A percentile compares a stretch with the other conserved stretches of the same genome.
These are phyloP conservation scores for Streptopelia turtur DNA, from an alignment of 2,797 vertebrate genomes.

Conservation along the genomic window DNA sequence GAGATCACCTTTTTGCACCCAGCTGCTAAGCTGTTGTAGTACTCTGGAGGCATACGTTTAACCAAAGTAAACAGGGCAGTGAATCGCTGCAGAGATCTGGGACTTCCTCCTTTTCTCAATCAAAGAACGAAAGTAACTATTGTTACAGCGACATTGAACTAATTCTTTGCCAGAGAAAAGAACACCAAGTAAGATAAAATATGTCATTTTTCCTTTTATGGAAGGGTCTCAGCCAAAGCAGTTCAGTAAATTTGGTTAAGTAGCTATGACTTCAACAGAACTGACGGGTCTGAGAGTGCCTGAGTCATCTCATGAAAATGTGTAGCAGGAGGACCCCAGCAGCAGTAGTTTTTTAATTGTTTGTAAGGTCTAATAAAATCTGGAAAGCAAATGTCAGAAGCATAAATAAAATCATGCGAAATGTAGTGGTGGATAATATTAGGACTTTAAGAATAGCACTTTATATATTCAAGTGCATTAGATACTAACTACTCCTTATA, in stretches of 20 bases:
- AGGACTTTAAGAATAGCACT: neutral
- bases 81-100: neutral
- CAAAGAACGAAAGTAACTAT: conserved; percentile 7
- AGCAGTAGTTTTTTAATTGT: neutral
- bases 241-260: neutral
- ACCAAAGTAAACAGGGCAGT: conserved; percentile 22
- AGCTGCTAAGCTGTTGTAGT: conserved; percentile 38
- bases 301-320: neutral
- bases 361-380: neutral
- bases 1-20: conserved; percentile 54
- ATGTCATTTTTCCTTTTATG: neutral
- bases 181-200: neutral
- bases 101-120: conserved; percentile 27
- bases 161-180: conserved; percentile 22
- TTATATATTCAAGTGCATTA: neutral
- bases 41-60: conserved; percentile 28
- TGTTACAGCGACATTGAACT: neutral
- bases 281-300: neutral
- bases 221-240: neutral
- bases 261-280: neutral
- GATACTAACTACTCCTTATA: neutral
- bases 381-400: conserved; percentile 13
- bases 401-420: conserved; percentile 18
- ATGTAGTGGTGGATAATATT: neutral
- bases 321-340: neutral